phyloP scores from a whole-genome alignment of 2,797 vertebrate genomes.

The Carcharodon carcharias region DNA sequence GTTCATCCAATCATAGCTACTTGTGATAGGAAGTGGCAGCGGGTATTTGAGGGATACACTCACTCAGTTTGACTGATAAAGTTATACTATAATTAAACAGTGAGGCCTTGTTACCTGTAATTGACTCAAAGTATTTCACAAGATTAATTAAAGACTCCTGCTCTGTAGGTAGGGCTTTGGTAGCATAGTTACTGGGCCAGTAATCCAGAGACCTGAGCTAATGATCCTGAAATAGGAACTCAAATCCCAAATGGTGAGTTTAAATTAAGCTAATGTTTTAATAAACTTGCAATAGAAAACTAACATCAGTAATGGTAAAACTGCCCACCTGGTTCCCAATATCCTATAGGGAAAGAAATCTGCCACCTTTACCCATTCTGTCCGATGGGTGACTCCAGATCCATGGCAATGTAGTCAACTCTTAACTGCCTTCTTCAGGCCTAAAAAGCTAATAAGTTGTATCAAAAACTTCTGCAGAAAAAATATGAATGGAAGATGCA shows the following conservation, averaged over 20 bases:
- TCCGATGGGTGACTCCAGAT: neutral
- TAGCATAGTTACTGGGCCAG: neutral
- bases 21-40: neutral
- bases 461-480: neutral
- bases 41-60: neutral
- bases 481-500: neutral
- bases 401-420: no score
- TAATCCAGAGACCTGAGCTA: neutral
- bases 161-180: neutral
- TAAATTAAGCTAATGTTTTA: neutral
- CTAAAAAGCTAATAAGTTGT: neutral
- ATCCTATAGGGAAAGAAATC: neutral
- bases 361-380: no score
- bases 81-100: neutral
- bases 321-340: neutral
- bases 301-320: neutral
- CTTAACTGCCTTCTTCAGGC: neutral
- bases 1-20: neutral
- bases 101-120: neutral
- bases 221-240: neutral
- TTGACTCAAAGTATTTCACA: neutral
- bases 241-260: neutral
- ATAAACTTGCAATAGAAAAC: neutral
- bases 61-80: neutral
- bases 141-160: neutral